Evolutionary conservation across 2,113 vertebrate species (phyloP).

Genomic region (Pterocles orientalis): DNA sequence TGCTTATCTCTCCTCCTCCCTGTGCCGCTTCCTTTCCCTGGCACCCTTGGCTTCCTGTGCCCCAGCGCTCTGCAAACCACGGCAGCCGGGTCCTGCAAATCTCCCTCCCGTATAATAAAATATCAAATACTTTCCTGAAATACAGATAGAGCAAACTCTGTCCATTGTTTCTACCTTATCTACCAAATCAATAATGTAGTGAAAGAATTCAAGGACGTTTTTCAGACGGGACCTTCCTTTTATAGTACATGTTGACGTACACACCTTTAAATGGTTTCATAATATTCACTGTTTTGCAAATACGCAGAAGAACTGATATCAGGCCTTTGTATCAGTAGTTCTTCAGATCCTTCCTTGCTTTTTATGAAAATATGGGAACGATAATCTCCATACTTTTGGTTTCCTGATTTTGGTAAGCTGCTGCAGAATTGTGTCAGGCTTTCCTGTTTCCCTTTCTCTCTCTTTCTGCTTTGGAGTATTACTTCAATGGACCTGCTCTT

Average conservation of each 20-base stretch:
- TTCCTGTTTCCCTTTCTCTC: constrained; percentile 18
- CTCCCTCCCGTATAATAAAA: not conserved
- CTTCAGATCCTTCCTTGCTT: constrained; percentile 32
- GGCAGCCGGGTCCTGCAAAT: not conserved
- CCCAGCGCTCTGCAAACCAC: not conserved
- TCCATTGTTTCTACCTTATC: constrained; percentile 62
- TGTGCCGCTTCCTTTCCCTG: not conserved
- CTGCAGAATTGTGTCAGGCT: not conserved
- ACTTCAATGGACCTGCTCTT: not conserved
- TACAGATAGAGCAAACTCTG: not conserved
- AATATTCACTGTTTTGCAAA: not conserved
- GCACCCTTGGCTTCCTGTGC: not conserved
- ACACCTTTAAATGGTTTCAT: constrained; percentile 10
- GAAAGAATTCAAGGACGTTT: constrained; percentile 62
- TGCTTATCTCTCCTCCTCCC: not conserved
- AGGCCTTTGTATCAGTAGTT: not conserved
- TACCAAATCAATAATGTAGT: constrained; percentile 9
- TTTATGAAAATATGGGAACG: constrained; percentile 25
- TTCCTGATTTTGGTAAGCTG: not conserved
- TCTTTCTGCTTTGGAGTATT: not conserved
- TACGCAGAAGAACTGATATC: not conserved
- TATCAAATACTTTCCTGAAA: constrained; percentile 29
- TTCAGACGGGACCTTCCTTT: constrained; percentile 60
- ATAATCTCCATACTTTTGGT: constrained; percentile 15
- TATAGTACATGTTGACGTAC: constrained; percentile 26